Evolutionary conservation across 1,140 invertebrate species (phyloP), one percentile per base, ranked within the genome.

Genomic region (Schlechtendalia chinensis): DNA sequence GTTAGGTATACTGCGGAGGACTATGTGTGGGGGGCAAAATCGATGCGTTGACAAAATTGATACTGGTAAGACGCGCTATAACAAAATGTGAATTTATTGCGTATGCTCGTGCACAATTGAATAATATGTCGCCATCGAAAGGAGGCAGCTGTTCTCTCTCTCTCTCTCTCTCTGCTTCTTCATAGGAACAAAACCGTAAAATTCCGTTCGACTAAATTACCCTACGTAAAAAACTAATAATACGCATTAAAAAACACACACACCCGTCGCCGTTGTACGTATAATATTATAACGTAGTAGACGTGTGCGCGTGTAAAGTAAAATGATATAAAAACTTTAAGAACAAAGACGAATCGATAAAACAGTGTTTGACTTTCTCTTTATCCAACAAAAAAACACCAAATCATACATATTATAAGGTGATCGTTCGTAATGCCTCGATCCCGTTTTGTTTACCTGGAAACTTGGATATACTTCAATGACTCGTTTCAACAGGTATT

Each of bases 321-420:
- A 69, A 69, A 50, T 69, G 5, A 50, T 69, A 50, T 47, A 27
- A 50, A 50, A 14, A 69, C 67, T 14, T n/a, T 27, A 17, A 69
- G 67, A 69, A 69, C 67, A 69, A 69, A 69, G 67, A 69, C 67
- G 45, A 45, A 69, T 69, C 67, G 67, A 69, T 69, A 69, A 24
- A 12, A 69, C 22, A 3, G 39, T 27, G 67, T 24, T 50, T 17
- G 17, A 69, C 67, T 69, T 69, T 69, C 67, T 69, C 67, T 69
- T 69, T 69, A 24, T 47, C 45, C 22, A 69, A 69, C 45, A 69
- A 69, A 67, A 45, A 58, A 50, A 67, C 67, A 50, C 67, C 45
- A 14, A 67, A 47, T 12, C 4, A 65, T 65, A 39, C 32, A 39
- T 45, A 67, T 14, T 47, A 22, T 69, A 24, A 50, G 16, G 5